Conservation (phyloP, 2,113 vertebrate genomes). For the Haemorhous mexicanus region DNA sequence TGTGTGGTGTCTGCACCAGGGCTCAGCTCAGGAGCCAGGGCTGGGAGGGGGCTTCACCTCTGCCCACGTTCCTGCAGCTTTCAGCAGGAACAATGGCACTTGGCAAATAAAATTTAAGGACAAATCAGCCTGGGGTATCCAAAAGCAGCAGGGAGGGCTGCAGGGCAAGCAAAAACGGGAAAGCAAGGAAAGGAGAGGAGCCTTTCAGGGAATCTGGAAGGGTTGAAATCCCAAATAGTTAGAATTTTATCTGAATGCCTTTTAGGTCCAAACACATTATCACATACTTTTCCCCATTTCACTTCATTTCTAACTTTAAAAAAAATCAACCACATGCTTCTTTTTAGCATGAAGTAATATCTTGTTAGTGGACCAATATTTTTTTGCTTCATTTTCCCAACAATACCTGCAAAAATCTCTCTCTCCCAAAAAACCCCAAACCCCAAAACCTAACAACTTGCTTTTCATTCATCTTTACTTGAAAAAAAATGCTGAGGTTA, state of each 20-base stretch:
- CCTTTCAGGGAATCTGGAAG: background rate
- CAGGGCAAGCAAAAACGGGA: background rate
- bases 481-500: background rate
- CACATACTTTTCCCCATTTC: background rate
- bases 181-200: background rate
- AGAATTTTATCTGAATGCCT: background rate
- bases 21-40: background rate
- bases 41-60: background rate
- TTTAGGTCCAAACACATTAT: background rate
- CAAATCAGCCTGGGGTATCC: background rate
- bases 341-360: background rate
- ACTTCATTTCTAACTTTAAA: background rate
- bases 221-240: background rate
- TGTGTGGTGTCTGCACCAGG: background rate
- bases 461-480: background rate
- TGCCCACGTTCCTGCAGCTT: background rate
- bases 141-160: background rate
- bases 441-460: background rate
- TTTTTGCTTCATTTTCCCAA: background rate
- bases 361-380: background rate
- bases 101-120: background rate
- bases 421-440: accelerated
- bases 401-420: background rate
- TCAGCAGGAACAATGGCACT: background rate
- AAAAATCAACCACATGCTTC: background rate